Percentiles rank a stretch among this genome's conserved stretches.
phyloP scores from a whole-genome alignment of 2,113 vertebrate species.

The Sinocyclocheilus maitianheensis region DNA sequence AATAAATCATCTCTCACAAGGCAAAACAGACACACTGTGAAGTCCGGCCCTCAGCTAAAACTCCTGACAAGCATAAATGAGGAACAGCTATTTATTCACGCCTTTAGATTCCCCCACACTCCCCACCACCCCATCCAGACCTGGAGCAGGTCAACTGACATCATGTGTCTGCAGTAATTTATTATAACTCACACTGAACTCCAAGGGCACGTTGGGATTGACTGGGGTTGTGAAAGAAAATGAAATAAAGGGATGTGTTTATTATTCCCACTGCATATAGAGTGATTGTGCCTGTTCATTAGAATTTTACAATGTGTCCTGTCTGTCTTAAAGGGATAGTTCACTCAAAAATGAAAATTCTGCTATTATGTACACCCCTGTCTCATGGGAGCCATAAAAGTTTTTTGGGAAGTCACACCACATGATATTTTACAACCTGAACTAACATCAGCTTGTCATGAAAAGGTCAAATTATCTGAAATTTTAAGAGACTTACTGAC shows the following conservation, averaged over 20 bases:
- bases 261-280: slow-evolving; percentile 45
- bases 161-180: slow-evolving; percentile 49
- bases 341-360: background rate
- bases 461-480: background rate
- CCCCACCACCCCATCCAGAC: slow-evolving; percentile 14
- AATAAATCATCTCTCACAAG: slow-evolving; percentile 68
- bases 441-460: background rate
- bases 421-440: background rate
- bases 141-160: slow-evolving; percentile 46
- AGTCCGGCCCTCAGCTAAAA: slow-evolving; percentile 63
- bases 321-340: background rate
- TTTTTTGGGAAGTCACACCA: background rate
- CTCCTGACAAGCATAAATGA: slow-evolving; percentile 66
- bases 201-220: slow-evolving; percentile 35
- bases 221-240: background rate
- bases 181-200: slow-evolving; percentile 44
- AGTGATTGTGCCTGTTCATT: slow-evolving; percentile 26
- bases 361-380: too few species aligned
- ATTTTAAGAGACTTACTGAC: background rate
- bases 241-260: slow-evolving; percentile 47
- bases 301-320: slow-evolving; percentile 29
- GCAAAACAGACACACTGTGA: slow-evolving; percentile 72
- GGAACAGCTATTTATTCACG: slow-evolving; percentile 63
- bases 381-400: background rate
- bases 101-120: slow-evolving; percentile 44